Evolutionary conservation across 2,888 invertebrate species (phyloP), one percentile per base, ranked within the genome.

Genomic region (Drosophila algonquin): DNA sequence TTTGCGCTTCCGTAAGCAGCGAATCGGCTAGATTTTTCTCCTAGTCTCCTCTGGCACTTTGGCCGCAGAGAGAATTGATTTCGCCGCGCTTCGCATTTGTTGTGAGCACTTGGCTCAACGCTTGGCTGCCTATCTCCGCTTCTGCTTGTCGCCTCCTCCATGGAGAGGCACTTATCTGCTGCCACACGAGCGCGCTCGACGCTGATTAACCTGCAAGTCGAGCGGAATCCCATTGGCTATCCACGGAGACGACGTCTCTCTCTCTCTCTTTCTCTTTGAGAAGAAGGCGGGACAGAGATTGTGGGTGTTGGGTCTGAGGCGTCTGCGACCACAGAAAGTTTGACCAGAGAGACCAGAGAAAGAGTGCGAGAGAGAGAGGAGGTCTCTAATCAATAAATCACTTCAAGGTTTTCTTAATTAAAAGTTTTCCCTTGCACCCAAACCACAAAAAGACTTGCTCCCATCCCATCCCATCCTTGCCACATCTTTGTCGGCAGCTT

Each of bases 321-420:
- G 27, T 35, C 16, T 18, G 65, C 56, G 58, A 58, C 68, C 64
- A 58, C 68, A 46, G 32, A 63, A 76, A 76, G 57, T 73, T 65
- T 63, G 64, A 69, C 76, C 75, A 55, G 47, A 48, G 67, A 45
- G n/a, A 69, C 73, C 8, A 2, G 32, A 32, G 40, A 35, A 7
- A 27, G 27, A 27, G 6, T 1, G 27, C 1, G 27, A 30, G 30
- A 7, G 8, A 8, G 1, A 8, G 14, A 0, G 7, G 40, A n/a
- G n/a, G 7, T 2, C 40, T 67, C 77, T 88, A 90, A 90, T 90
- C 90, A 86, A 90, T 90, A 90, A 90, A 90, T 90, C 90, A 90
- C 90, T 90, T 90, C 89, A 90, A 90, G 90, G 90, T 89, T 90
- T 90, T 90, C 90, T 90, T 90, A 90, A 90, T 90, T 90, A 90